Percentiles rank a stretch among this genome's conserved stretches.
Conservation (phyloP, 2,797 vertebrate species). For the Enteromius anoplus region DNA sequence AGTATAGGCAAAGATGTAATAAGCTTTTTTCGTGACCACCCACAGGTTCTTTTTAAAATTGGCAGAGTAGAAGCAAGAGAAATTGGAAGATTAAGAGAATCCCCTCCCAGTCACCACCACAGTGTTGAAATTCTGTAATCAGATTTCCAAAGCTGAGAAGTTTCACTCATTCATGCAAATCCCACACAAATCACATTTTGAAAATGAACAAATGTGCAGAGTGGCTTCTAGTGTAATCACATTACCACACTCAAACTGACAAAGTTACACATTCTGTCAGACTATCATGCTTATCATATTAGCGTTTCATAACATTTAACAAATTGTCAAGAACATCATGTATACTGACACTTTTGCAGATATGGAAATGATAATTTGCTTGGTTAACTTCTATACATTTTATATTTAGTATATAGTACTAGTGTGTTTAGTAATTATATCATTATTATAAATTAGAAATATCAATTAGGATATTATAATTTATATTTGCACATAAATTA, state of each 20-base stretch:
- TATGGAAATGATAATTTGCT: background rate
- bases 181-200: conserved; percentile 56
- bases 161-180: conserved; percentile 57
- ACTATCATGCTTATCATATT: background rate
- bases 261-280: background rate
- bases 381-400: background rate
- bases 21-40: background rate
- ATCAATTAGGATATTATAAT: no score
- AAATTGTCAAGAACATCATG: background rate
- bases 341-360: background rate
- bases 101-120: conserved; percentile 16
- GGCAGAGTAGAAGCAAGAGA: background rate
- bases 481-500: no score
- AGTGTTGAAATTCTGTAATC: conserved; percentile 44
- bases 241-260: conserved; percentile 7
- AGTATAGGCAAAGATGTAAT: background rate
- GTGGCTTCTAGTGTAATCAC: conserved; percentile 9
- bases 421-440: background rate
- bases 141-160: conserved; percentile 53
- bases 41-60: conserved; percentile 1
- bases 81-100: conserved; percentile 29
- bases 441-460: no score
- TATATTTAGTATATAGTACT: background rate
- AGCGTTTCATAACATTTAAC: background rate
- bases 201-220: conserved; percentile 25